Evolutionary conservation across 2,113 vertebrate species (phyloP).

Genomic region (Lipophrys pholis): DNA sequence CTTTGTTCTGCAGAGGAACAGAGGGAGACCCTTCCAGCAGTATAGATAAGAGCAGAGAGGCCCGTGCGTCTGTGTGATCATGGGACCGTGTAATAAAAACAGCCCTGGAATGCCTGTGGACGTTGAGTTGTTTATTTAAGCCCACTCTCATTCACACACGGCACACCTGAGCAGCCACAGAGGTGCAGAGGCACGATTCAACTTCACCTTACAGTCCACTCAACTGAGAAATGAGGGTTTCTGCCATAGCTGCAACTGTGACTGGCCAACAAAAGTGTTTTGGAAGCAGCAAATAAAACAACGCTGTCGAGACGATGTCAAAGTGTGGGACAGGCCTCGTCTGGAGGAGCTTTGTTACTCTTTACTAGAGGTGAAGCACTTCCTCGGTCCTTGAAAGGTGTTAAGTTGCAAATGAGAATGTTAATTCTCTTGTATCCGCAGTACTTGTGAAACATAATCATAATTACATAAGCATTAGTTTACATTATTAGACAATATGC

Average conservation of each 20-base stretch:
- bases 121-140: conserved; percentile 35
- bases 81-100: conserved; percentile 45
- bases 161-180: conserved; percentile 24
- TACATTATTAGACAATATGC: no score
- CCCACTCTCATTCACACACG: conserved; percentile 10
- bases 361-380: no score
- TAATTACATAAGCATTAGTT: no score
- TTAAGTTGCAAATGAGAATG: no score
- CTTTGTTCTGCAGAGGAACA: conserved; percentile 51
- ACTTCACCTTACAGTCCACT: not conserved
- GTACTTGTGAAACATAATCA: no score
- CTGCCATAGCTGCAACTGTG: not conserved
- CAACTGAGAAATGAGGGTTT: not conserved
- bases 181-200: conserved; percentile 4
- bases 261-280: not conserved
- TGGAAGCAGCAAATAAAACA: no score
- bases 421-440: no score
- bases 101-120: conserved; percentile 27
- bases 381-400: no score
- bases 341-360: no score
- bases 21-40: conserved; percentile 40
- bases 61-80: conserved; percentile 48
- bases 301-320: not conserved
- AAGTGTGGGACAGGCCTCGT: not conserved
- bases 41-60: conserved; percentile 56